Percentiles rank a stretch among this genome's conserved stretches.
phyloP scores from a whole-genome alignment of 1,140 invertebrate species.

The Medauroidea extradentata region DNA sequence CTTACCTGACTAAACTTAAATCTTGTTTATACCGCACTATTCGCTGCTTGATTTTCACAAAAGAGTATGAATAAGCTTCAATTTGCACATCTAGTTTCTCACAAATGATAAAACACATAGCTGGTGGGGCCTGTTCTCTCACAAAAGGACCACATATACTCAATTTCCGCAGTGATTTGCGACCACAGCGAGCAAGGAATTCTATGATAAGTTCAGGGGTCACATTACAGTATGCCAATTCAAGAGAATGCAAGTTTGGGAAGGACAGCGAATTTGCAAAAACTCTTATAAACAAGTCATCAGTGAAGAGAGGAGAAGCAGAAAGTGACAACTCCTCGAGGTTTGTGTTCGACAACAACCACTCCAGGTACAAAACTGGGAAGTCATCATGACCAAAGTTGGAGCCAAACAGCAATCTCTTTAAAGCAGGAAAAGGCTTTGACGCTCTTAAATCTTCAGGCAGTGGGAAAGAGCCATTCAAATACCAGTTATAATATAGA shows the following conservation, averaged over 20 bases:
- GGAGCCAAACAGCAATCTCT: slow-evolving; percentile 16
- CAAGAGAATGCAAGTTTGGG: slow-evolving; percentile 15
- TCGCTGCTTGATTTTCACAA: slow-evolving; percentile 21
- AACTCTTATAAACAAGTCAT: slow-evolving; percentile 11
- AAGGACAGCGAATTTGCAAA: slow-evolving; percentile 14
- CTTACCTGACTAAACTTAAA: slow-evolving; percentile 4
- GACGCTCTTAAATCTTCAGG: slow-evolving; percentile 1
- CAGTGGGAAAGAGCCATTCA: slow-evolving; percentile 4
- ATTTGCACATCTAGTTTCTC: slow-evolving; percentile 19
- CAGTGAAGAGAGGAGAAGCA: slow-evolving; percentile 14
- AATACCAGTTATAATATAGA: slow-evolving; percentile 18
- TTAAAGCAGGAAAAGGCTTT: slow-evolving; percentile 14
- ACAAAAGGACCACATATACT: slow-evolving; percentile 21
- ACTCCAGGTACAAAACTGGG: slow-evolving; percentile 9
- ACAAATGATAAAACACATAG: slow-evolving; percentile 15
- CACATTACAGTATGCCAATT: slow-evolving; percentile 21
- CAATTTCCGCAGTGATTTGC: slow-evolving; percentile 14
- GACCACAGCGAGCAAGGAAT: slow-evolving; percentile 13
- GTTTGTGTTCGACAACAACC: slow-evolving; percentile 9
- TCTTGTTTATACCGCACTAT: slow-evolving; percentile 18
- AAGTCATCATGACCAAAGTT: slow-evolving; percentile 18
- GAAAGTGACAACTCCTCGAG: slow-evolving; percentile 17
- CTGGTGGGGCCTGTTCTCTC: slow-evolving; percentile 18
- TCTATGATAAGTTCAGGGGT: slow-evolving; percentile 13
- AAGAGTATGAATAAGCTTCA: slow-evolving; percentile 19